A percentile compares a stretch with the other conserved stretches of the same genome.
These are phyloP conservation scores for Hydropotes inermis DNA, from an alignment of 2,113 vertebrate species.

Conservation along the genomic window DNA sequence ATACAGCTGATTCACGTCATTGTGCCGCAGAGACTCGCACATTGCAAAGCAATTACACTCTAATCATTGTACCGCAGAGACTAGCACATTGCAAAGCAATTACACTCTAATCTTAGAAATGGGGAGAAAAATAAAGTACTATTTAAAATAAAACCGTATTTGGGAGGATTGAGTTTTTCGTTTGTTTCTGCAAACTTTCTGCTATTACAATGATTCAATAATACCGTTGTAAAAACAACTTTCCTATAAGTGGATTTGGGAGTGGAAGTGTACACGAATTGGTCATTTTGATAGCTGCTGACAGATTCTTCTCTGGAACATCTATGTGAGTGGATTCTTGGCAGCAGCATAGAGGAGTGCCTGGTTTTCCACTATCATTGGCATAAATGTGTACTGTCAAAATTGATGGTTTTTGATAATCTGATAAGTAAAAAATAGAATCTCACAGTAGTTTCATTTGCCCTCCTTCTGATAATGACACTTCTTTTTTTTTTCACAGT, in stretches of 20 bases:
- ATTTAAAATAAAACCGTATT: neutral
- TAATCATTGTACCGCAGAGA: neutral
- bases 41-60: neutral
- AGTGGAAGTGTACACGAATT: neutral
- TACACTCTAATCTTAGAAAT: neutral
- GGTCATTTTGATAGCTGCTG: neutral
- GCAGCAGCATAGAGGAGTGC: neutral
- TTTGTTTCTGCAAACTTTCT: slow-evolving; percentile 24
- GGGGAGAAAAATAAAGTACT: neutral
- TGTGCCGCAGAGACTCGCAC: neutral
- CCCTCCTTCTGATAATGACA: neutral
- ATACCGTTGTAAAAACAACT: neutral
- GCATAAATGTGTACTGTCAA: neutral
- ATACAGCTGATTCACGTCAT: neutral
- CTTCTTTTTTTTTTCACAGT: neutral
- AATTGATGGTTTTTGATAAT: neutral
- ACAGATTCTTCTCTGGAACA: neutral
- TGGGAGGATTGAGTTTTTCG: neutral
- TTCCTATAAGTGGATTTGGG: neutral
- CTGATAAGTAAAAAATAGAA: neutral
- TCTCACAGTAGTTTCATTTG: neutral
- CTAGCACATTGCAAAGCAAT: neutral
- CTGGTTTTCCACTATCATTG: neutral
- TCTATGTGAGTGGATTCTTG: neutral
- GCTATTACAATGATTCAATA: neutral